Evolutionary conservation across 1,140 invertebrate genomes (phyloP).

Genomic region (Lepidurus couesii): DNA sequence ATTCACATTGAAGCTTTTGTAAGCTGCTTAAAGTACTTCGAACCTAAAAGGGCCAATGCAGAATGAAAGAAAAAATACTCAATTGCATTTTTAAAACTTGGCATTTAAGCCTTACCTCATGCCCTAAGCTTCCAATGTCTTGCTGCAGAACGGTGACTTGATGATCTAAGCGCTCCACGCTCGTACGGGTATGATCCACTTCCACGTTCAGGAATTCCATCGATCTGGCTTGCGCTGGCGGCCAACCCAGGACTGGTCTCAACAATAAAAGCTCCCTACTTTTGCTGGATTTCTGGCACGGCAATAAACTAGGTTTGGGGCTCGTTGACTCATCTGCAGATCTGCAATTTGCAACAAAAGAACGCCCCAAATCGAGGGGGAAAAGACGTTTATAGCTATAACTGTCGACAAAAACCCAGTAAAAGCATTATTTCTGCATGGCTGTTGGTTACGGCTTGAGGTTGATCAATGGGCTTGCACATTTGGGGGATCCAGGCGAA

Average conservation of each 20-base stretch:
- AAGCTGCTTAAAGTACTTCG: constrained; percentile 25
- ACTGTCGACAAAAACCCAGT: constrained; percentile 24
- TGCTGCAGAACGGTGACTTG: constrained; percentile 75
- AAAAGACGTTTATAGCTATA: neutral
- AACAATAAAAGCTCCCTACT: constrained; percentile 24
- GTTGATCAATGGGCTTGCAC: constrained; percentile 19
- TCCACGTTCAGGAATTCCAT: constrained; percentile 54
- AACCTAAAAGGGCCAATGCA: neutral
- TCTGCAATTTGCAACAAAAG: neutral
- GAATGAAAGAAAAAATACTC: neutral
- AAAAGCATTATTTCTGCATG: neutral
- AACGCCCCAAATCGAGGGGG: neutral
- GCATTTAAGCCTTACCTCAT: constrained; percentile 58
- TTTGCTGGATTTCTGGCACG: constrained; percentile 11
- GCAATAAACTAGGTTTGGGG: neutral
- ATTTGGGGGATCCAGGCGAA: constrained; percentile 39
- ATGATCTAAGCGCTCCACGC: constrained; percentile 70
- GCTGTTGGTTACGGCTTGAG: neutral
- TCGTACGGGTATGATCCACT: constrained; percentile 54
- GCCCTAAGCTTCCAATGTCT: constrained; percentile 73
- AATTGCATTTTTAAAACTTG: constrained; percentile 5
- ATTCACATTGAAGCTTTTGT: constrained; percentile 25
- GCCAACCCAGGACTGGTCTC: constrained; percentile 35
- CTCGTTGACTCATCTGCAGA: neutral
- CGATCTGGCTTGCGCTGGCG: constrained; percentile 37